Base-by-base conservation (phyloP, 2,797 vertebrate genomes). In the Zenarchopterus dispar region DNA sequence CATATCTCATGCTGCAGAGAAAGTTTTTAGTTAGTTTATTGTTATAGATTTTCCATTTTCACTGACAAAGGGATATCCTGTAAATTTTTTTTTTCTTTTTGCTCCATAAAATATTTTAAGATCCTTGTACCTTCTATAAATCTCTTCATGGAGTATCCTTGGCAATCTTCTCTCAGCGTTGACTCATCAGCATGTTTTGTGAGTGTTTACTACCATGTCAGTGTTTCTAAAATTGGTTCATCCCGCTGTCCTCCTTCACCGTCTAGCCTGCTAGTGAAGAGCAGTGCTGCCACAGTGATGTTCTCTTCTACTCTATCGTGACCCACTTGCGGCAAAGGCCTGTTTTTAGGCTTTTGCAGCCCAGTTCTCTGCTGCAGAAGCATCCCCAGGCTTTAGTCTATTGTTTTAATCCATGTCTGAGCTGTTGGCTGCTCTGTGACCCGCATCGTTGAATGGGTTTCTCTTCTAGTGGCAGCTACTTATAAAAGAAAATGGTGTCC, bases 261-360 rank as follows among this genome's bases (percentile, higher is more conserved):
- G 68, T 73, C 43, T 65, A 10, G 58, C 69, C 59, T 52, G 49
- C 58, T 33, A 19, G 23, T 21, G 2, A 50, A 43, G 43, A 45
- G 18, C 21, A 4, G 48, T 60, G 17, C 50, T 53, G 56, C 45
- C 66, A 48, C 63, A 39, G 43, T 63, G 53, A 62, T 6, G 52
- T 82, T 36, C 9, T 36, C 56, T 71, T 57, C 71, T 57, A 18
- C 69, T n/a, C n/a, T n/a, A 66, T 77, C 55, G 82, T 90, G 88
- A 89, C 88, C 89, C 84, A 88, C 64, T 87, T 91, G 36, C 5
- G 3, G 22, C 26, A 77, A n/a, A 53, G 44, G 55, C 84, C 57
- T 70, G 54, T 52, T 77, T n/a, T 75, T 19, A 82, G 53, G 65
- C 66, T 69, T 77, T 68, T 55, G 33, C 56, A 71, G 64, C 65